Conservation (phyloP, 2,797 vertebrate species). For the Mallotus villosus region DNA sequence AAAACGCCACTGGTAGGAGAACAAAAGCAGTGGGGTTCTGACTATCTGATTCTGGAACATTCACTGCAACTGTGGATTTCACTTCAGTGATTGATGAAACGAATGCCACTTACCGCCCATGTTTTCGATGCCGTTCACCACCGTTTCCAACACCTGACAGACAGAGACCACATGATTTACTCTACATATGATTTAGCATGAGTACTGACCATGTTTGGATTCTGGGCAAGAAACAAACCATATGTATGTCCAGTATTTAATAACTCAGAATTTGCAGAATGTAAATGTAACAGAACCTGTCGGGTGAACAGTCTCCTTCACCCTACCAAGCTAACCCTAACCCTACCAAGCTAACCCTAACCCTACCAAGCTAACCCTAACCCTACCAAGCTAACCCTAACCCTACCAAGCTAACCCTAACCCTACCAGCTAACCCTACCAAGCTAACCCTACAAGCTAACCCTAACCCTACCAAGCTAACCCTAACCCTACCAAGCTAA, state of each 20-base stretch:
- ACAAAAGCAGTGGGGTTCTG: neutral
- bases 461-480: too few species aligned
- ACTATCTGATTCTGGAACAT: neutral
- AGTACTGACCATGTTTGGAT: neutral
- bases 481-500: too few species aligned
- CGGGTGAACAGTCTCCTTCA: neutral
- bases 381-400: too few species aligned
- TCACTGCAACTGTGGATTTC: too few species aligned
- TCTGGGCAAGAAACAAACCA: neutral
- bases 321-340: too few species aligned
- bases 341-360: too few species aligned
- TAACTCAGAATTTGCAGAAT: too few species aligned
- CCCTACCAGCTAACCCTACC: too few species aligned
- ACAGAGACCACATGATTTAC: neutral
- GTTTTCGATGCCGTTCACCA: constrained; percentile 85
- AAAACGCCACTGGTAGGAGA: constrained; percentile 84
- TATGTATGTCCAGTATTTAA: neutral
- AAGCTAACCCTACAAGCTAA: too few species aligned
- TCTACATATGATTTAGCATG: neutral
- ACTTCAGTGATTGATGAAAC: neutral
- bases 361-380: too few species aligned
- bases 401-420: too few species aligned
- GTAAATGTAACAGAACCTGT: too few species aligned
- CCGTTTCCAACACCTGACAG: constrained; percentile 87
- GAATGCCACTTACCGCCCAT: constrained; percentile 84